A percentile compares a stretch with the other conserved stretches of the same genome.
Conservation (phyloP, 2,888 invertebrate genomes). For the Xestoiulus laeticollis region DNA sequence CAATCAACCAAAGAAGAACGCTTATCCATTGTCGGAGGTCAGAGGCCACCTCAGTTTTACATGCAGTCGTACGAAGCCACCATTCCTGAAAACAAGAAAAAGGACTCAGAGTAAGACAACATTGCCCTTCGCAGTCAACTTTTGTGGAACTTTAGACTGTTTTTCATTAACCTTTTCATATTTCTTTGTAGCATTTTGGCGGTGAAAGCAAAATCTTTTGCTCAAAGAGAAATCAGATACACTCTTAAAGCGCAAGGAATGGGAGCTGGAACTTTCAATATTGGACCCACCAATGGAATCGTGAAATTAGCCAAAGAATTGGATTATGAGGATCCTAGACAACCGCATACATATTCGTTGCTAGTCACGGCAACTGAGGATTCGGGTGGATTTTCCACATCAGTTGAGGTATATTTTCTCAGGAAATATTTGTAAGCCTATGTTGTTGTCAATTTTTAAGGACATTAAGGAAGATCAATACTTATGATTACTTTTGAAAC, state of each 20-base stretch:
- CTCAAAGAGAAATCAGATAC: constrained; percentile 95
- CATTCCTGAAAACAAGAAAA: constrained; percentile 96
- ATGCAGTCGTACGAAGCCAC: constrained; percentile 94
- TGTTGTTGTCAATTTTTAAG: background rate
- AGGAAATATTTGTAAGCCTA: background rate
- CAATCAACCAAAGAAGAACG: constrained; percentile 92
- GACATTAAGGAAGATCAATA: too few species aligned
- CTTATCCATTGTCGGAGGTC: constrained; percentile 95
- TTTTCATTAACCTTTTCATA: background rate
- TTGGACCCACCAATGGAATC: constrained; percentile 91
- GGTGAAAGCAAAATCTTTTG: constrained; percentile 96
- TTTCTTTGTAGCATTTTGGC: constrained; percentile 83
- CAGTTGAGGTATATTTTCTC: constrained; percentile 78
- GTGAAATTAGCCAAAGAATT: constrained; percentile 94
- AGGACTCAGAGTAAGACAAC: constrained; percentile 86
- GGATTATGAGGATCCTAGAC: constrained; percentile 95
- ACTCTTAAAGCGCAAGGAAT: constrained; percentile 94
- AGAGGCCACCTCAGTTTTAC: constrained; percentile 97
- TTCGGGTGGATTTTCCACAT: constrained; percentile 95
- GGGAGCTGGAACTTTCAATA: constrained; percentile 94
- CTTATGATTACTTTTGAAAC: too few species aligned
- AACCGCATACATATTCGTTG: constrained; percentile 92
- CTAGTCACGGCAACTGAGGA: constrained; percentile 94
- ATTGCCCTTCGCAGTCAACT: background rate
- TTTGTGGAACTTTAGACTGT: background rate